These are phyloP conservation scores for Danaus plexippus DNA, from an alignment of 1,140 invertebrate species.

Conservation along the genomic window DNA sequence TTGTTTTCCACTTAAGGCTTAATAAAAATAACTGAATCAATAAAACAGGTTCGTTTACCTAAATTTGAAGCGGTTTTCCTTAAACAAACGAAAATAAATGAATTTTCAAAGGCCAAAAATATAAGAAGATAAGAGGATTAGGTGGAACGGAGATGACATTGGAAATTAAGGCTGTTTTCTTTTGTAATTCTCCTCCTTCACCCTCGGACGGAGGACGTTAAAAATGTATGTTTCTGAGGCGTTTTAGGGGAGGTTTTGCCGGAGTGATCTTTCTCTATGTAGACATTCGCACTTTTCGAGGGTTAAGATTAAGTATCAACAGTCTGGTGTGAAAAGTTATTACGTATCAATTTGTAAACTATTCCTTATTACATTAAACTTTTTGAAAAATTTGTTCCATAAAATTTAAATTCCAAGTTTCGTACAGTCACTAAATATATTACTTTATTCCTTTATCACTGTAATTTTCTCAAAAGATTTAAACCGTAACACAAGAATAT, in stretches of 20 bases:
- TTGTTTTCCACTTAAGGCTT: too few relatives aligned
- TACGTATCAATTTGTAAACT: neutral
- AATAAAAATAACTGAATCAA: constrained; percentile 29
- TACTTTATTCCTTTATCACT: too few relatives aligned
- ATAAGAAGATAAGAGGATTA: constrained; percentile 71
- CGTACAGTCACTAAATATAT: too few relatives aligned
- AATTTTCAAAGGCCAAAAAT: constrained; percentile 69
- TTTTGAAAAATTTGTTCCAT: too few relatives aligned
- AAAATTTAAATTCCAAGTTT: too few relatives aligned
- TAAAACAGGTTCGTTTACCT: constrained; percentile 36
- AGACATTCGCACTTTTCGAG: constrained; percentile 26
- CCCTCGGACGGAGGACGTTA: constrained; percentile 51
- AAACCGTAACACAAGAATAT: constrained; percentile 12
- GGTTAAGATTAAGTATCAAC: constrained; percentile 3
- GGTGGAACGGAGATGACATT: constrained; percentile 69
- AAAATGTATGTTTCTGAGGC: constrained; percentile 61
- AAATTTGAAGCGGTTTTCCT: constrained; percentile 52
- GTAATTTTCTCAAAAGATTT: too few relatives aligned
- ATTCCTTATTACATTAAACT: too few relatives aligned
- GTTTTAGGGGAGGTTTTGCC: constrained; percentile 30
- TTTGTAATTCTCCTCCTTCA: constrained; percentile 66
- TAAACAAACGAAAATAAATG: constrained; percentile 71
- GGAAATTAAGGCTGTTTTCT: constrained; percentile 71
- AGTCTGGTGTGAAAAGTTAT: constrained; percentile 1
- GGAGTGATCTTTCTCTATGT: constrained; percentile 39